A percentile compares a stretch with the other conserved stretches of the same genome.
Conservation (phyloP, 2,113 vertebrate species). For the Alces alces region DNA sequence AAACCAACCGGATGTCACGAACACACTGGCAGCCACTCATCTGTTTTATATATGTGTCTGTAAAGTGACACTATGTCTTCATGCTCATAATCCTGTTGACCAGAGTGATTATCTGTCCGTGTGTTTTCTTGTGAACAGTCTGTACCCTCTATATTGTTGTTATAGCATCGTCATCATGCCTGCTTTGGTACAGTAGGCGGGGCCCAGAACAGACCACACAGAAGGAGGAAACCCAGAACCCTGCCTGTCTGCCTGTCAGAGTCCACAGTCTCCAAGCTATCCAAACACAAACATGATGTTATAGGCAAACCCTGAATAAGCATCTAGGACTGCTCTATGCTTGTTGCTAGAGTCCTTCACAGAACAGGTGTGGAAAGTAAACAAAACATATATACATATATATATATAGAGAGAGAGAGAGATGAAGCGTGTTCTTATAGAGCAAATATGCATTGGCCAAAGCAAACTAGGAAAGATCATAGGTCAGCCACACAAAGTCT, state of each 20-base stretch:
- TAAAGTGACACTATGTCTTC: not conserved
- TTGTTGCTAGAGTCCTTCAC: not conserved
- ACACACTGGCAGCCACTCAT: not conserved
- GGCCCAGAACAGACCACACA: conserved; percentile 26
- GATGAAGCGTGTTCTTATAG: not conserved
- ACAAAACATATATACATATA: not conserved
- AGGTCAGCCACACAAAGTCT: not conserved
- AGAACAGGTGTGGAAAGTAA: not conserved
- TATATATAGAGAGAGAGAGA: not conserved
- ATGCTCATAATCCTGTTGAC: not conserved
- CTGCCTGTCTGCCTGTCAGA: conserved; percentile 16
- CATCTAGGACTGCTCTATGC: not conserved
- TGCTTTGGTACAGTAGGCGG: conserved; percentile 33
- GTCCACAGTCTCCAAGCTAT: not conserved
- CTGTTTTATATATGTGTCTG: not conserved
- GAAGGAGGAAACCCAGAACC: not conserved
- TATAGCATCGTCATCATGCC: not conserved
- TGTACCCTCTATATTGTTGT: conserved; percentile 34
- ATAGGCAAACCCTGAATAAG: conserved; percentile 12
- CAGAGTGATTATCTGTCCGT: not conserved
- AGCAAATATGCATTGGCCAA: not conserved
- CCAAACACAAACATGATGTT: not conserved
- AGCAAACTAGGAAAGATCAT: not conserved
- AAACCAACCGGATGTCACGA: not conserved
- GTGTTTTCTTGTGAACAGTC: conserved; percentile 26